phyloP scores from a whole-genome alignment of 2,113 vertebrate species.

The Mugil cephalus region DNA sequence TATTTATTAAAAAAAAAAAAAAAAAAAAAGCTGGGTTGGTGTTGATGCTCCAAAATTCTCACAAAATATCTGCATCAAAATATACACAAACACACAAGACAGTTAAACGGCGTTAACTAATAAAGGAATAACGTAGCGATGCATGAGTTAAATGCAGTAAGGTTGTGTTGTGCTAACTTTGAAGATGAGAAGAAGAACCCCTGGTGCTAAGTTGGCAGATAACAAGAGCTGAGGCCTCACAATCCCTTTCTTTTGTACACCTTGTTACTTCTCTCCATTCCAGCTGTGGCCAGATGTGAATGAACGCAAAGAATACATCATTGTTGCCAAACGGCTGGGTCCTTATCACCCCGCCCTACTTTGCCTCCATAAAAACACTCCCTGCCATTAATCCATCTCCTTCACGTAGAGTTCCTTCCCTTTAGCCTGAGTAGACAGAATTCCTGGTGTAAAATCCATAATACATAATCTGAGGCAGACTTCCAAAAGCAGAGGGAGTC shows the following conservation, averaged over 20 bases:
- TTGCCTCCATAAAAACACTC: slow-evolving; percentile 40
- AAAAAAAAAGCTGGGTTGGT: not conserved
- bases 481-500: slow-evolving; percentile 37
- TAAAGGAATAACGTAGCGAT: no score
- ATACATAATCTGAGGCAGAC: slow-evolving; percentile 11
- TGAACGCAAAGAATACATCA: slow-evolving; percentile 24
- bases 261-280: not conserved
- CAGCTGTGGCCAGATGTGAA: slow-evolving; percentile 35
- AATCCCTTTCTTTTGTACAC: not conserved
- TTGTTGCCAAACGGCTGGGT: slow-evolving; percentile 41
- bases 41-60: not conserved
- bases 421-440: slow-evolving; percentile 35
- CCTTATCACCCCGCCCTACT: slow-evolving; percentile 24
- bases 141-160: no score
- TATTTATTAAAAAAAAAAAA: not conserved
- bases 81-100: not conserved
- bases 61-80: not conserved
- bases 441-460: slow-evolving; percentile 55
- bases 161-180: no score
- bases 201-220: no score
- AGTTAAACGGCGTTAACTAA: not conserved
- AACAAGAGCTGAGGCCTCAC: no score
- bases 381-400: slow-evolving; percentile 49
- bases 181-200: not conserved
- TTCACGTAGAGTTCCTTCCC: slow-evolving; percentile 46